These are phyloP conservation scores for Allophyes oxyacanthae DNA, from an alignment of 2,888 invertebrate genomes.

Conservation along the genomic window DNA sequence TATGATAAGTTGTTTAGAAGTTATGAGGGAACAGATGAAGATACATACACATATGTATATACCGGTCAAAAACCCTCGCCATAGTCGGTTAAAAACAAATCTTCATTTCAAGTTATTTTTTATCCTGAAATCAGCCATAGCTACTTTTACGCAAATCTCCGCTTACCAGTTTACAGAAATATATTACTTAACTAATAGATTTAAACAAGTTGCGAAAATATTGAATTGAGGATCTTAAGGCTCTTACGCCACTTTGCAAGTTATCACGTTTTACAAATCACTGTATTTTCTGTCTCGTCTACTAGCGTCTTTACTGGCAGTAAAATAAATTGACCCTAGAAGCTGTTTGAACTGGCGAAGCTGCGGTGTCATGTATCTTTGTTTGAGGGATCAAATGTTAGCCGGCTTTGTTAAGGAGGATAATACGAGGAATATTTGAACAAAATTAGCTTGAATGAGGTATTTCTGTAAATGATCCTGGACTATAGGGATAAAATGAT, in stretches of 20 bases:
- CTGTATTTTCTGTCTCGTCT: constrained; percentile 57
- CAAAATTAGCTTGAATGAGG: too few relatives aligned
- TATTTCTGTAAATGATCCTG: too few relatives aligned
- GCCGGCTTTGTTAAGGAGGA: constrained; percentile 25
- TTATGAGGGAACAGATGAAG: too few relatives aligned
- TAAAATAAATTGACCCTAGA: constrained; percentile 63
- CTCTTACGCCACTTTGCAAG: constrained; percentile 63
- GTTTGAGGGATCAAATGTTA: constrained; percentile 55
- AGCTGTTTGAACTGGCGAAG: constrained; percentile 53
- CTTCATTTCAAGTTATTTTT: too few relatives aligned
- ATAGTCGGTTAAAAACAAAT: too few relatives aligned
- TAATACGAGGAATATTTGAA: constrained; percentile 12
- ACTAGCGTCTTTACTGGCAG: constrained; percentile 56
- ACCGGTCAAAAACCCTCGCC: too few relatives aligned
- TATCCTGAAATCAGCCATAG: too few relatives aligned
- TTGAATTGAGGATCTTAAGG: constrained; percentile 63
- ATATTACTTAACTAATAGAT: constrained; percentile 28
- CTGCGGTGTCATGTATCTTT: constrained; percentile 68
- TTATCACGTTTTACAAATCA: constrained; percentile 69
- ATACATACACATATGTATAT: too few relatives aligned
- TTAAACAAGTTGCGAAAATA: constrained; percentile 57
- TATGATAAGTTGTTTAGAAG: too few relatives aligned
- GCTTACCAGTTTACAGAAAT: neutral
- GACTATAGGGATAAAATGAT: too few relatives aligned
- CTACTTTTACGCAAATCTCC: too few relatives aligned